Base-by-base conservation (phyloP, 1,140 invertebrate species). In the Metaphire vulgaris region DNA sequence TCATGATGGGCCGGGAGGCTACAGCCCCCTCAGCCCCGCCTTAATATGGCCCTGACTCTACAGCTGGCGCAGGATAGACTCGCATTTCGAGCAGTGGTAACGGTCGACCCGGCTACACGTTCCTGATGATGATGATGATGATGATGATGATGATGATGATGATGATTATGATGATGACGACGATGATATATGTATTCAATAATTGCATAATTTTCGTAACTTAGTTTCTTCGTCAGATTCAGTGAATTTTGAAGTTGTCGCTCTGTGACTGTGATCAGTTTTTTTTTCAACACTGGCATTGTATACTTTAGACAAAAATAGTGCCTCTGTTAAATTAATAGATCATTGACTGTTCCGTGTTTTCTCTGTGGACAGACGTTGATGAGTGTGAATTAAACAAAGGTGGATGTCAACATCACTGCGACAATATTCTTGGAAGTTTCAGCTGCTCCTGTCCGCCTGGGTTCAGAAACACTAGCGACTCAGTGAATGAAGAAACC, bases 381-480 rank as follows among this genome's bases (percentile, higher is more conserved):
- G 83, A 86, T 34, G 88, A 89, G 79, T 89, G 89, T 88, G 85
- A 80, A 82, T 89, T n/a, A 1, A 89, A 89, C 79, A 86, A 86
- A 75, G 83, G 83, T 0, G 85, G 82, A 30, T 88, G 87, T 70
- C 88, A 87, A 79, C 88, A 90, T 76, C 88, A 89, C 2, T 91
- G 90, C 80, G 79, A 86, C 1, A 89, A 83, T 41, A 78, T 76
- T 6, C 56, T 77, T 1, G 81, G 82, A 16, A 80, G 78, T 28
- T 81, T 77, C 69, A 76, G 78, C 64, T 82, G 82, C 65, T 66
- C 30, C 12, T 85, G 84, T 68, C 77, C 79, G 32, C 74, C 79
- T 26, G 85, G 85, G 1, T 84, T 79, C 77, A 34, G 73, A 15
- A 30, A 86, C 15, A 75, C 73, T n/a, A 67, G 78, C 30, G 83